These are phyloP conservation scores for Capreolus pygargus DNA, from an alignment of 2,113 vertebrate species.

Conservation along the genomic window DNA sequence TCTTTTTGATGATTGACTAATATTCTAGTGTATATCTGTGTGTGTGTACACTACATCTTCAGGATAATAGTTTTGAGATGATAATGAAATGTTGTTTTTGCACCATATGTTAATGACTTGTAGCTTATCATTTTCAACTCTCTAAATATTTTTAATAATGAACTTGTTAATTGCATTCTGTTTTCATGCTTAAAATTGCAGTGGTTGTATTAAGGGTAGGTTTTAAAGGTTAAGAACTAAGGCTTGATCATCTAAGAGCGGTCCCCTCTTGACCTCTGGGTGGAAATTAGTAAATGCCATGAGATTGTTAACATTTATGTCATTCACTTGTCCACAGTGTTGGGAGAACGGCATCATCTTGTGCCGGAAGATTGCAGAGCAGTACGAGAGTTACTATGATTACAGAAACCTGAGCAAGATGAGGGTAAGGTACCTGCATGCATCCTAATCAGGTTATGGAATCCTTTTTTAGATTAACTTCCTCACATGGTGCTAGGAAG, in stretches of 20 bases:
- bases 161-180: neutral
- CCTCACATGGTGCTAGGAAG: neutral
- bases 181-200: neutral
- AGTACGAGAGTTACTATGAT: slow-evolving; percentile 97
- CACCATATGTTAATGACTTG: neutral
- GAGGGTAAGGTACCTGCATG: slow-evolving; percentile 86
- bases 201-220: neutral
- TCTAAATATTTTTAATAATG: neutral
- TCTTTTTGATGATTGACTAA: neutral
- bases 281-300: neutral
- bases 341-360: slow-evolving; percentile 99
- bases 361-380: slow-evolving; percentile 97
- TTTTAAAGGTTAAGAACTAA: neutral
- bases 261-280: neutral
- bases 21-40: neutral
- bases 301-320: neutral
- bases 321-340: slow-evolving; percentile 84
- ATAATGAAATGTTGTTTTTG: neutral
- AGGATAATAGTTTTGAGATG: slow-evolving; percentile 13
- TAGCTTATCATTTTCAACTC: neutral
- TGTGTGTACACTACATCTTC: neutral
- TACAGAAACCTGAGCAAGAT: slow-evolving; percentile 99
- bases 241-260: neutral
- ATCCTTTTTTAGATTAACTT: slow-evolving; percentile 7
- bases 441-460: neutral